These are phyloP conservation scores for Thinocorus orbignyianus DNA, from an alignment of 2,113 vertebrate species.

Conservation along the genomic window DNA sequence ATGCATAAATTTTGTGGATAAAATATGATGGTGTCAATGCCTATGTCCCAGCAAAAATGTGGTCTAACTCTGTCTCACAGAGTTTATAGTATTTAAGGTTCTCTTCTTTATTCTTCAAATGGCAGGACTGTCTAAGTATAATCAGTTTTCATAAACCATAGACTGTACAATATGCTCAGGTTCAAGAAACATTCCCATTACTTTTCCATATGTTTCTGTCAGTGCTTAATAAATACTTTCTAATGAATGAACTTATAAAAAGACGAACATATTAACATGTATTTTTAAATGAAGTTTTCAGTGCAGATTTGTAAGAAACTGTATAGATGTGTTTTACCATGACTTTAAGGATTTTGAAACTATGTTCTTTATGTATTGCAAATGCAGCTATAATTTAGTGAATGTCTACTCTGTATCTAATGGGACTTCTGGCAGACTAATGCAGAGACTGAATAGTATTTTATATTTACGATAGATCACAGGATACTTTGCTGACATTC, in stretches of 20 bases:
- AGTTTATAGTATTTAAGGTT: background rate
- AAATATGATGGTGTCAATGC: background rate
- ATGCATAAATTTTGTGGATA: background rate
- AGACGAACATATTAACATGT: background rate
- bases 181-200: background rate
- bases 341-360: background rate
- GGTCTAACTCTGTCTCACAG: background rate
- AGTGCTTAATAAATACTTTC: background rate
- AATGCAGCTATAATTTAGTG: background rate
- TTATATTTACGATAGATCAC: background rate
- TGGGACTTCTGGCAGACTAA: background rate
- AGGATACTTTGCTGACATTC: background rate
- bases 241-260: background rate
- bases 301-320: background rate
- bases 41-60: background rate
- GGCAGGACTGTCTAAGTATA: background rate
- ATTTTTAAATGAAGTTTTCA: background rate
- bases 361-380: background rate
- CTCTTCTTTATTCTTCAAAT: background rate
- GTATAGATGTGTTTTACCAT: background rate
- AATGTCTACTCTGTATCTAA: background rate
- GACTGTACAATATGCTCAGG: background rate
- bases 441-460: background rate
- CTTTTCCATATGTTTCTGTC: background rate
- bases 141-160: background rate